phyloP scores from a whole-genome alignment of 2,888 invertebrate species.

The Labia minor region DNA sequence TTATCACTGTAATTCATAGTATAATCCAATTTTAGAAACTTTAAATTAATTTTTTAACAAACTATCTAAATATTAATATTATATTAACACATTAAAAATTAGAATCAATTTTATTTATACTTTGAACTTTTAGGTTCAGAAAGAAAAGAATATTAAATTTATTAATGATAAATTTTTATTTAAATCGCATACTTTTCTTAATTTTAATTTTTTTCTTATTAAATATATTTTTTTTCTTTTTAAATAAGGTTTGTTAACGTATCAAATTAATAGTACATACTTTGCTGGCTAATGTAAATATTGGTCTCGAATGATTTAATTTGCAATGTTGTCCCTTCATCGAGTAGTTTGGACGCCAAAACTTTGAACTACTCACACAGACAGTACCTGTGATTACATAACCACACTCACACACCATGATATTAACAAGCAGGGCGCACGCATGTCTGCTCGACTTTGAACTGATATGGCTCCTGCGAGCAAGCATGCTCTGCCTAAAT shows the following conservation, averaged over 20 bases:
- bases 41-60: too few species aligned
- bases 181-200: too few species aligned
- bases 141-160: too few species aligned
- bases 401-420: background rate
- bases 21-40: too few species aligned
- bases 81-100: too few species aligned
- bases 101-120: too few species aligned
- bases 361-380: background rate
- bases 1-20: too few species aligned
- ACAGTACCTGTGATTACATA: background rate
- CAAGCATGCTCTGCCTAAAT: background rate
- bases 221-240: background rate
- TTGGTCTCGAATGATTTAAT: background rate
- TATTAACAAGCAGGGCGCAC: background rate
- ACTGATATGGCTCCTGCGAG: background rate
- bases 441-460: background rate
- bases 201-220: too few species aligned
- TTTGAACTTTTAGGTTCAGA: too few species aligned
- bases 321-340: constrained; percentile 9
- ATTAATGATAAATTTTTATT: too few species aligned
- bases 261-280: constrained; percentile 13
- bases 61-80: too few species aligned
- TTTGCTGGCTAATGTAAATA: background rate
- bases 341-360: constrained; percentile 1
- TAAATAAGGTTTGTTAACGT: background rate